Evolutionary conservation across 2,888 invertebrate species (phyloP), one percentile per base, ranked within the genome.

Genomic region (Drosophila nr. medialis): DNA sequence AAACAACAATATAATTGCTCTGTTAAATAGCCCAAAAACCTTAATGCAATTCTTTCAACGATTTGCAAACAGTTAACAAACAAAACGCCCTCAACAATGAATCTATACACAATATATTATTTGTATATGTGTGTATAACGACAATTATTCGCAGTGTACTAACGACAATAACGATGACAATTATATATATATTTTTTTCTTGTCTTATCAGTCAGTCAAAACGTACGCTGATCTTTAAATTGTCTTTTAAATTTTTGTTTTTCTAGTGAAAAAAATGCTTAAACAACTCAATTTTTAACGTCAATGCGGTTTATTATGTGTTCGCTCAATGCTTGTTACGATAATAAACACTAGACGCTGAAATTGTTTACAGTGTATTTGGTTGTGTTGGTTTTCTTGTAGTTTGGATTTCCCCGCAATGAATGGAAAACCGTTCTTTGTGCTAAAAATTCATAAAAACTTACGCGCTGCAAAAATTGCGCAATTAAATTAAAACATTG

Each of bases 61-160:
- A 92, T 92, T 92, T 87, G 92, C 92, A 92, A 92, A 91, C 92
- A 91, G 91, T 90, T 89, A 91, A 90, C 92, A 92, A 92, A 91
- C 83, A 77, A 84, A 83, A 78, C 75, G 83, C 91, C 91, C 91
- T 91, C 91, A 83, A 87, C 80, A 81, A 78, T 88, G 72, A 59
- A 67, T 64, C 64, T 66, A 63, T 61, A 55, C 38, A 40, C 56
- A 56, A 56, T 56, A 56, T 42, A 42, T 72, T 58, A 62, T 61
- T 51, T 51, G 30, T 67, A 27, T 48, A 66, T 62, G 38, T 70
- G 59, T 75, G 49, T 67, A 58, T 58, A 60, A 59, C 51, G 59
- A 73, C 56, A 68, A 66, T 67, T 73, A 59, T 68, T 50, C 42
- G 60, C 75, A 77, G 80, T 81, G 86, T 86, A 85, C 80, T 55